Percentiles rank a stretch among this genome's conserved stretches.
These are phyloP conservation scores for Silurus aristotelis DNA, from an alignment of 2,797 vertebrate genomes.

Conservation along the genomic window DNA sequence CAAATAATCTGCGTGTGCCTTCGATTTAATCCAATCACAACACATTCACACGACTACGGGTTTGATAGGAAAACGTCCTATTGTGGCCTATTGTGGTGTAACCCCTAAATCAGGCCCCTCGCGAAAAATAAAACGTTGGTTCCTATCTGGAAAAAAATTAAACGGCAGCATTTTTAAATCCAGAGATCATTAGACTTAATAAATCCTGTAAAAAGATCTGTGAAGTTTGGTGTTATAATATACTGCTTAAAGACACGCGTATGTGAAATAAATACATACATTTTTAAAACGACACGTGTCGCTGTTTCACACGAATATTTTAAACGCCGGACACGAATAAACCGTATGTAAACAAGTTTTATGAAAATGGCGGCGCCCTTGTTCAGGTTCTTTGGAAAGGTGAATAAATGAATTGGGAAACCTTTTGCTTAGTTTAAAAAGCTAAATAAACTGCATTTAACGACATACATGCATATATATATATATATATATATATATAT, in stretches of 20 bases:
- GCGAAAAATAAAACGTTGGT: background rate
- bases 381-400: constrained; percentile 67
- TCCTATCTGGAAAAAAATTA: background rate
- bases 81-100: background rate
- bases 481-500: too few relatives aligned
- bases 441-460: background rate
- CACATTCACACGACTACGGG: background rate
- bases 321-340: constrained; percentile 4
- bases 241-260: background rate
- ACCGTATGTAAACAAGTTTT: constrained; percentile 59
- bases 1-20: accelerated
- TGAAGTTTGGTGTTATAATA: background rate
- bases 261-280: background rate
- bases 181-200: background rate
- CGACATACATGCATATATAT: too few relatives aligned
- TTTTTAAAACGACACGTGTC: too few relatives aligned
- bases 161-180: too few relatives aligned
- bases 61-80: background rate
- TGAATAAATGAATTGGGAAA: constrained; percentile 52
- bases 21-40: background rate
- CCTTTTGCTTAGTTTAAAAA: background rate
- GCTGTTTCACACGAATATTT: background rate
- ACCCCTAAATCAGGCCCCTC: background rate
- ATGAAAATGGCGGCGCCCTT: constrained; percentile 67
- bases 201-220: background rate